A percentile compares a stretch with the other conserved stretches of the same genome.
phyloP scores from a whole-genome alignment of 2,888 invertebrate species.

The Diarsia dahlii region DNA sequence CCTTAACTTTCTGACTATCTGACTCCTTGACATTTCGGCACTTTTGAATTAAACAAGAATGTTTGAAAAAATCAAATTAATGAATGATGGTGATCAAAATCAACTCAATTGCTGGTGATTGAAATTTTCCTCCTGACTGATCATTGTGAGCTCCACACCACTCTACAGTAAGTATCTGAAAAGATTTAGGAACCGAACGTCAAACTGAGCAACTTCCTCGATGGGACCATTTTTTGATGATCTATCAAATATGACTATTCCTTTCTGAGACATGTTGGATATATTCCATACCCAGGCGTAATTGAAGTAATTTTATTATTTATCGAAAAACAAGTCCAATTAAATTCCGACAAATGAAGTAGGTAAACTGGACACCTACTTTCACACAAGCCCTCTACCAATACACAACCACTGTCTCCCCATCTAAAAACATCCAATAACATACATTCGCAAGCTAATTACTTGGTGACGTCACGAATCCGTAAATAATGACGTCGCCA shows the following conservation, averaged over 20 bases:
- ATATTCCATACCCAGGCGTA: too few species aligned
- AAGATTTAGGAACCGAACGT: not conserved
- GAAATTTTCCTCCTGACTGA: not conserved
- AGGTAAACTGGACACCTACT: not conserved
- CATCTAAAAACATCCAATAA: conserved; percentile 64
- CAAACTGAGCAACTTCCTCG: not conserved
- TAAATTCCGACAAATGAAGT: not conserved
- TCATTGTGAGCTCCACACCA: not conserved
- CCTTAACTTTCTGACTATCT: not conserved
- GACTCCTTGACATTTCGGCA: not conserved
- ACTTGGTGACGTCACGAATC: conserved; percentile 71
- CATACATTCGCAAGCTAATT: conserved; percentile 77
- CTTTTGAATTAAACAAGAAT: not conserved
- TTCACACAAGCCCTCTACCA: not conserved
- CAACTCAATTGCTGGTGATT: not conserved
- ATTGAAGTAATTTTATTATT: not conserved
- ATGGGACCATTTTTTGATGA: not conserved
- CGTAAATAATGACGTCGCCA: conserved; percentile 75
- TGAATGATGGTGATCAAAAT: not conserved
- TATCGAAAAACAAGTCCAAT: not conserved
- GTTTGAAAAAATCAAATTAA: too few species aligned
- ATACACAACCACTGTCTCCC: conserved; percentile 4
- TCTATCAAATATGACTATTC: not conserved
- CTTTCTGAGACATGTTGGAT: too few species aligned
- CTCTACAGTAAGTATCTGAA: not conserved